Evolutionary conservation across 2,888 invertebrate genomes (phyloP), one percentile per base, ranked within the genome.

Genomic region (Microctonus brassicae): DNA sequence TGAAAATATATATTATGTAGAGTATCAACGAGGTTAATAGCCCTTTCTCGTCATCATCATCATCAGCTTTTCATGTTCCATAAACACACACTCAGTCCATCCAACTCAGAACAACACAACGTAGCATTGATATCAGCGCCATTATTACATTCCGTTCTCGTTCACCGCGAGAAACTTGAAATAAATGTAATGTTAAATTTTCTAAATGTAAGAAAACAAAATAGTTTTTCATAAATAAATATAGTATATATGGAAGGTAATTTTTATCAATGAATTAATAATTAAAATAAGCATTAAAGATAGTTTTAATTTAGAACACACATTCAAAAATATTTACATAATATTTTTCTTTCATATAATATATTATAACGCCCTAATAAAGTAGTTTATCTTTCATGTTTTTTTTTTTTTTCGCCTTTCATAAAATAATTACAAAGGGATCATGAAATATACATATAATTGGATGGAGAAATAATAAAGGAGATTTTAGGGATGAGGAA

Each of bases 251-350:
- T 47, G 17, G 17, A 0, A 17, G 7, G 17, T 4, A 17, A 6
- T n/a, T n/a, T n/a, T 17, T n/a, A n/a, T 17, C 0, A 1, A 47
- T 47, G 7, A 17, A 47, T 17, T 1, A 17, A 20, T 47, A 7
- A 17, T 7, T 20, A 7, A 67, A 63, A 71, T 80, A 82, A 84
- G 85, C 85, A 82, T 83, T 85, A 79, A 82, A 82, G 78, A 80
- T 85, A 80, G 76, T 85, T 86, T 86, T 86, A 86, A 86, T 86
- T 86, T 86, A 86, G 83, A 85, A 83, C 84, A 86, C 85, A 84
- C 85, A 83, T 86, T 84, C 81, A 82, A 86, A 53, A 83, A 82
- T 86, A 86, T 87, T 78, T 86, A 86, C 85, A 82, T 80, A 81
- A 81, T 78, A 80, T 83, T 78, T 65, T 20, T 67, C 33, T 67